phyloP scores from a whole-genome alignment of 1,140 invertebrate species.

The Bombus superbus region DNA sequence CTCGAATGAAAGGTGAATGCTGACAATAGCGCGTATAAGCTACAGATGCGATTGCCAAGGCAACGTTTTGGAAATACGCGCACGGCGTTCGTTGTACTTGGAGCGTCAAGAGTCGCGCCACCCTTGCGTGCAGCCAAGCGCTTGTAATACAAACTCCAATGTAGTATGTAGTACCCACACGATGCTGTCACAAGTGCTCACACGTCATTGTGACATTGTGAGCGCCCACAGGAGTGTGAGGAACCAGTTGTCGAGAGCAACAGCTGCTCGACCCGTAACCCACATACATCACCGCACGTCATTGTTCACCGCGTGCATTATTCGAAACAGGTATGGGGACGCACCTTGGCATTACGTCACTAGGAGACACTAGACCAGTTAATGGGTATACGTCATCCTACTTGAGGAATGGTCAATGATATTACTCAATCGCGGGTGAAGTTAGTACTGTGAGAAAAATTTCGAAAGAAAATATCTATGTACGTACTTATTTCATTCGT shows the following conservation, averaged over 20 bases:
- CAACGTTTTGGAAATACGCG: conserved; percentile 62
- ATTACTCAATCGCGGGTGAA: conserved; percentile 52
- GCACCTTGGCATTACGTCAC: conserved; percentile 67
- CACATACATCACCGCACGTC: conserved; percentile 81
- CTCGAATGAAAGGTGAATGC: background rate
- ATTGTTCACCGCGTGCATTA: conserved; percentile 78
- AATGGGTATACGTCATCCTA: conserved; percentile 68
- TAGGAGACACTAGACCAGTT: conserved; percentile 58
- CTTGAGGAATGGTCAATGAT: conserved; percentile 57
- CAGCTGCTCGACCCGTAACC: conserved; percentile 81
- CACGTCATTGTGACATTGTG: conserved; percentile 81
- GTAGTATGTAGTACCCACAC: conserved; percentile 75
- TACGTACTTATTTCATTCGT: background rate
- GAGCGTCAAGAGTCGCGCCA: conserved; percentile 77
- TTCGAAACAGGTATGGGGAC: conserved; percentile 76
- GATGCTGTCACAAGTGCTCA: conserved; percentile 79
- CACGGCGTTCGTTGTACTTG: conserved; percentile 61
- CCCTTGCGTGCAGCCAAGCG: conserved; percentile 78
- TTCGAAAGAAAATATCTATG: background rate
- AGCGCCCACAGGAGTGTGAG: conserved; percentile 75
- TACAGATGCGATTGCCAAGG: background rate
- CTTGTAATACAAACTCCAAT: conserved; percentile 78
- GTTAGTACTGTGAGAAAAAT: conserved; percentile 19
- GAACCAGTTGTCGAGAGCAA: conserved; percentile 77
- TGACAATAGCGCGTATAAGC: background rate